These are phyloP conservation scores for Scleropages formosus DNA, from an alignment of 2,797 vertebrate species.

Conservation along the genomic window DNA sequence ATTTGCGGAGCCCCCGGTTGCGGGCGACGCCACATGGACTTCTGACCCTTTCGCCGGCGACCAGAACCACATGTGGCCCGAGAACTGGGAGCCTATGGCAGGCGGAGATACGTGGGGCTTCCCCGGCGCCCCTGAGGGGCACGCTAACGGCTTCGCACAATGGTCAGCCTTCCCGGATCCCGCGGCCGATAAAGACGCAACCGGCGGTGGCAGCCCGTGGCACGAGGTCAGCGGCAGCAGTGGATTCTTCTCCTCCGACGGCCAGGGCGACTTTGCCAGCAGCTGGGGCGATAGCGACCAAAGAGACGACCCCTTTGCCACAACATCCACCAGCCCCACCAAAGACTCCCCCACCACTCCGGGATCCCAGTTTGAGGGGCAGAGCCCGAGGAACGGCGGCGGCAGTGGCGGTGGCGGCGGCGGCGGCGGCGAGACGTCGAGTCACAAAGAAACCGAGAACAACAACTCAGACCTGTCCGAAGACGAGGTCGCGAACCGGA, in stretches of 20 bases:
- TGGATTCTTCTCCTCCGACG: constrained; percentile 56
- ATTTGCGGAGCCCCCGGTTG: constrained; percentile 31
- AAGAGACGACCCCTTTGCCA: constrained; percentile 46
- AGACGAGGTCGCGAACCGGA: constrained; percentile 94
- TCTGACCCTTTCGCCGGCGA: constrained; percentile 60
- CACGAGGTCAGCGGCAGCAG: constrained; percentile 59
- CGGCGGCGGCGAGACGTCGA: constrained; percentile 66
- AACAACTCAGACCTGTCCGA: constrained; percentile 92
- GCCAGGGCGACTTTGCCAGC: constrained; percentile 50
- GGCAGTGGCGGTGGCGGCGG: constrained; percentile 63
- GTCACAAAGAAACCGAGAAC: constrained; percentile 81
- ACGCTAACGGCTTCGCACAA: constrained; percentile 57
- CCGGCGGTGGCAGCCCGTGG: constrained; percentile 47
- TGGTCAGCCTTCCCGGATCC: constrained; percentile 60
- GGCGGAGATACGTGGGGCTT: constrained; percentile 56
- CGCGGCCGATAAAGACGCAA: constrained; percentile 50
- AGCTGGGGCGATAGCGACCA: constrained; percentile 47
- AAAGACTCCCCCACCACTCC: constrained; percentile 53
- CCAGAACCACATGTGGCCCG: constrained; percentile 49
- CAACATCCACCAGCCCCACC: constrained; percentile 29
- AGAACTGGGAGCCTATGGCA: constrained; percentile 60
- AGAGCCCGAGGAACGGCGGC: constrained; percentile 56
- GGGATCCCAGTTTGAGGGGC: constrained; percentile 55
- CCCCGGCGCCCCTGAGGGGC: constrained; percentile 53
- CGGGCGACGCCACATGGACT: constrained; percentile 44